Percentiles rank a stretch among this genome's conserved stretches.
phyloP scores from a whole-genome alignment of 2,888 invertebrate species.

The Pollenia labialis region DNA sequence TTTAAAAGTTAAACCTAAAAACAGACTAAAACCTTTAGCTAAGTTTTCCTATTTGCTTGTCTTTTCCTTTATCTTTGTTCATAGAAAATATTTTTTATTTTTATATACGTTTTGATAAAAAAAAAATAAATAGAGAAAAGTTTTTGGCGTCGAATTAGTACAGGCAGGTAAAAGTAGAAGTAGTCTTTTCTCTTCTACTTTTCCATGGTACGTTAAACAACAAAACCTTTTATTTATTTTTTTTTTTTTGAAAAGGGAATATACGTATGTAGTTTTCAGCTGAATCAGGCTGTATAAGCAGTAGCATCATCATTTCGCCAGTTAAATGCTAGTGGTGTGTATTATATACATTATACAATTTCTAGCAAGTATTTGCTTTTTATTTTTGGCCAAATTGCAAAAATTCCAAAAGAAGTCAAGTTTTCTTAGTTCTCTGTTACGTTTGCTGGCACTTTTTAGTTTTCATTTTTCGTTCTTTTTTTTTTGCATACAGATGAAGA shows the following conservation, averaged over 20 bases:
- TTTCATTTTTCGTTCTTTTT: constrained; percentile 7
- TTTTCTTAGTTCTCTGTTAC: constrained; percentile 63
- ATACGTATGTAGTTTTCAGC: constrained; percentile 32
- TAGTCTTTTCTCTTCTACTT: constrained; percentile 34
- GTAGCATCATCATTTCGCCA: constrained; percentile 37
- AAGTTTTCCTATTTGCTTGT: constrained; percentile 64
- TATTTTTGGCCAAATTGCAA: constrained; percentile 72
- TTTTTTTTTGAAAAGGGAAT: background rate
- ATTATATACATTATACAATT: constrained; percentile 6
- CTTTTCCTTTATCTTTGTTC: constrained; percentile 47
- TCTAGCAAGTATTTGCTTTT: constrained; percentile 5
- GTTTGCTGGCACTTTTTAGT: constrained; percentile 43
- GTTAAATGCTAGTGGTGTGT: constrained; percentile 31
- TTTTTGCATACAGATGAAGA: constrained; percentile 56
- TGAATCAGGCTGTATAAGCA: constrained; percentile 40
- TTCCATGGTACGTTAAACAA: constrained; percentile 52
- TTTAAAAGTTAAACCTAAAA: constrained; percentile 55
- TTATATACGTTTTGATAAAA: constrained; percentile 31
- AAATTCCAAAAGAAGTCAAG: constrained; percentile 69
- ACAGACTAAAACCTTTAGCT: constrained; percentile 64
- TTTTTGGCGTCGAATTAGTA: constrained; percentile 73
- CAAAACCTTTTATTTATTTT: constrained; percentile 44
- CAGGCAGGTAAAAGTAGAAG: constrained; percentile 69
- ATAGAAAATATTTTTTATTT: constrained; percentile 6
- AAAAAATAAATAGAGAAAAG: constrained; percentile 61